Base-by-base conservation (phyloP, 2,888 invertebrate genomes). In the Drosophila borborema region DNA sequence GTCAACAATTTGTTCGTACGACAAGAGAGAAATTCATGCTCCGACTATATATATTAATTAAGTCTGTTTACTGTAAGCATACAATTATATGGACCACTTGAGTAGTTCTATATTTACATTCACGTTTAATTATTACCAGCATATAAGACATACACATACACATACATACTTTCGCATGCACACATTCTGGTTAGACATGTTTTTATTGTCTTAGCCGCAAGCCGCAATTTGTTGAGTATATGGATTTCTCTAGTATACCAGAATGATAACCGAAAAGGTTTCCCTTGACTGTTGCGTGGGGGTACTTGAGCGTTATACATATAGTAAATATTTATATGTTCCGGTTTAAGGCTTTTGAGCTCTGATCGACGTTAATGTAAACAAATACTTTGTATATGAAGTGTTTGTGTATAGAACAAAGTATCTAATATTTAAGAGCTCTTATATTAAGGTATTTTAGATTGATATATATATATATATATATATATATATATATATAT, bases 41-140 rank as follows among this genome's bases (percentile, higher is more conserved):
- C 12, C 12, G 16, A 55, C 28, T n/a, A 20, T 41, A 41, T 38
- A 40, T 31, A n/a, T 40, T 41, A 41, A 55, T 55, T 28, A 55
- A 55, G 53, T 55, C 55, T 55, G n/a, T 55, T 55, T 55, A 38
- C 40, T 40, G 40, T n/a, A 16, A 23, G 51, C 34, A 51, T 18
- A 34, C 31, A 34, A n/a, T 2, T 51, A 51, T 36, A 20, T 36
- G 34, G 51, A 9, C 5, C 49, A 31, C 31, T 34, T 51, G 34
- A 51, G n/a, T 2, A 51, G 18, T 34, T 18, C 12, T 36, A 7
- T 51, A 20, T 34, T 34, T 36, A 8, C 36, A 36, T 36, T 53
- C 53, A 2, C 18, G 38, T 54, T 6, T 38, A 36, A 23, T 54
- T 54, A 20, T 14, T 20, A 14, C 6, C 6, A 51, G 4, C 12